These are phyloP conservation scores for Arbacia lixula DNA, from an alignment of 53 echinoderm and acorn worm species.

Conservation along the genomic window DNA sequence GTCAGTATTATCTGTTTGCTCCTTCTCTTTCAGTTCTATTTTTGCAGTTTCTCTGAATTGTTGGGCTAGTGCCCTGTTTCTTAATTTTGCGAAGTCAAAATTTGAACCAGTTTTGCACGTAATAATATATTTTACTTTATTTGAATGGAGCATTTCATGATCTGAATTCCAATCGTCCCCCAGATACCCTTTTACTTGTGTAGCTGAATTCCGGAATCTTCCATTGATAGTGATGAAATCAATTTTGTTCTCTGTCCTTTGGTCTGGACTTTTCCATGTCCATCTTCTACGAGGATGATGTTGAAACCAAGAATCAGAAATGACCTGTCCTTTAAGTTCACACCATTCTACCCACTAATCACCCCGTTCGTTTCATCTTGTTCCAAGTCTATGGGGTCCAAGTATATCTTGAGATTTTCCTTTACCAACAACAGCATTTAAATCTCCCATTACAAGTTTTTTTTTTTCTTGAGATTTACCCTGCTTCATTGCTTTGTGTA, in stretches of 20 bases:
- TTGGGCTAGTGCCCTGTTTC: too few relatives aligned
- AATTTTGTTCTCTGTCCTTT: background rate
- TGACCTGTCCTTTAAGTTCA: too few relatives aligned
- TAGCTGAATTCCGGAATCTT: background rate
- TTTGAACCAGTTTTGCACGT: too few relatives aligned
- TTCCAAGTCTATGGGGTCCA: background rate
- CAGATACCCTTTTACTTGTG: background rate
- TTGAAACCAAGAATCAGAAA: too few relatives aligned
- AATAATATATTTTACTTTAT: too few relatives aligned
- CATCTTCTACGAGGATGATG: background rate
- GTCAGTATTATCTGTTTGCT: too few relatives aligned
- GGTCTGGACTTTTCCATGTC: background rate
- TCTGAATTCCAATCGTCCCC: background rate
- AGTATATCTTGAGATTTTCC: background rate
- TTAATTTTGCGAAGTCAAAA: too few relatives aligned
- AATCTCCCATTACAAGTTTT: background rate
- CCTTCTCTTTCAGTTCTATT: too few relatives aligned
- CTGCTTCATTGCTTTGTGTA: too few relatives aligned
- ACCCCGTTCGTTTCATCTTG: background rate
- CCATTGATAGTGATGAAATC: background rate
- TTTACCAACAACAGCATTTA: background rate
- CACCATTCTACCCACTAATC: too few relatives aligned
- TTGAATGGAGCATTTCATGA: background rate
- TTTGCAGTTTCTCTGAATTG: too few relatives aligned
- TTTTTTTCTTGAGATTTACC: background rate